Percentiles rank a stretch among this genome's conserved stretches.
These are phyloP conservation scores for Carpatolechia fugitivella DNA, from an alignment of 2,888 invertebrate genomes.

Conservation along the genomic window DNA sequence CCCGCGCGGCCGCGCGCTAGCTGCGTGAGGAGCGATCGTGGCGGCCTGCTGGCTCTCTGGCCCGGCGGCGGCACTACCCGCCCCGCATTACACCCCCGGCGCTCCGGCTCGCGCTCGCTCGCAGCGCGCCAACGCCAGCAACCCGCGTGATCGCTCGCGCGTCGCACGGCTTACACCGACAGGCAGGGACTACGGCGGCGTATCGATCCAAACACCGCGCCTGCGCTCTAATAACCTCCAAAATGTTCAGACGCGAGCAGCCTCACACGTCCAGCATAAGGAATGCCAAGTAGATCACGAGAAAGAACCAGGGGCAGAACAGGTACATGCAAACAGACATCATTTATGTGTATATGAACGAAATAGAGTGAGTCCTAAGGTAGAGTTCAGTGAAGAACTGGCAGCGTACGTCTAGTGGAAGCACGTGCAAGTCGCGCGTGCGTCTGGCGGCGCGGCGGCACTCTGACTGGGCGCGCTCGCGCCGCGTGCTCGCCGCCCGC, in stretches of 20 bases:
- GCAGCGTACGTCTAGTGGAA: constrained; percentile 36
- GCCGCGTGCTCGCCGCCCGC: constrained; percentile 65
- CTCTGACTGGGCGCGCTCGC: constrained; percentile 77
- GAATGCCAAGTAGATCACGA: constrained; percentile 83
- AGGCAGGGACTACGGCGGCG: constrained; percentile 36
- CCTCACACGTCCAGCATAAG: constrained; percentile 82
- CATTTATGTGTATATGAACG: constrained; percentile 42
- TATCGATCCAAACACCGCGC: constrained; percentile 67
- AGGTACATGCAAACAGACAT: constrained; percentile 82
- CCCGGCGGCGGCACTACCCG: constrained; percentile 48
- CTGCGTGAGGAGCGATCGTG: constrained; percentile 76
- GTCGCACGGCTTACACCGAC: constrained; percentile 47
- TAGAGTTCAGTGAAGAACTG: constrained; percentile 59
- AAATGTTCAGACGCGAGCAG: constrained; percentile 37
- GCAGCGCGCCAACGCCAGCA: constrained; percentile 50
- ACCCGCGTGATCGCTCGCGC: constrained; percentile 57
- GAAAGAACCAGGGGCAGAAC: constrained; percentile 83
- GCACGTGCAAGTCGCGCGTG: constrained; percentile 71
- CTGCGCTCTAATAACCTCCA: constrained; percentile 53
- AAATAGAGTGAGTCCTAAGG: constrained; percentile 36
- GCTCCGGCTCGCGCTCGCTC: constrained; percentile 64
- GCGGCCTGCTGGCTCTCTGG: constrained; percentile 53
- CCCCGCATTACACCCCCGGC: constrained; percentile 69
- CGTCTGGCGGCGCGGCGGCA: constrained; percentile 77
- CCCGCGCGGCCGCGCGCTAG: constrained; percentile 72